phyloP scores from a whole-genome alignment of 2,113 vertebrate genomes.

The Nannobrachium achirus region DNA sequence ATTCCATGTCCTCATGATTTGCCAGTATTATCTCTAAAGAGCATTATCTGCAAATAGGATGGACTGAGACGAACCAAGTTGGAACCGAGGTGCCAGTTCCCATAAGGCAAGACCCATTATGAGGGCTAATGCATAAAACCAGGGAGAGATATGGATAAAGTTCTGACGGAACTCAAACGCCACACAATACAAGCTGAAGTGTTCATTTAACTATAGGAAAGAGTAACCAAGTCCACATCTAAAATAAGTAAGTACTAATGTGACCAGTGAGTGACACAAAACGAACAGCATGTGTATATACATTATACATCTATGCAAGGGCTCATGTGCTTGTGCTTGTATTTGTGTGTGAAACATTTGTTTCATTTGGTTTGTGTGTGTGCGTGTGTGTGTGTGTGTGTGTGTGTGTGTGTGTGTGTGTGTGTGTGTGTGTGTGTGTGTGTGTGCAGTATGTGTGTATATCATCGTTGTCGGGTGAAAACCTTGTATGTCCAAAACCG shows the following conservation, averaged over 20 bases:
- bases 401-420: background rate
- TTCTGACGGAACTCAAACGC: background rate
- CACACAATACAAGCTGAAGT: too few relatives aligned
- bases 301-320: too few relatives aligned
- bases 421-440: background rate
- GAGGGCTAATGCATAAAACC: slow-evolving; percentile 19
- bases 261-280: too few relatives aligned
- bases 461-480: too few relatives aligned
- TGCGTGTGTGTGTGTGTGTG: background rate
- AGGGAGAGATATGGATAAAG: slow-evolving; percentile 27
- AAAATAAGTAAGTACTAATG: too few relatives aligned
- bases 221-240: too few relatives aligned
- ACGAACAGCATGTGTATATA: too few relatives aligned
- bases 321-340: background rate
- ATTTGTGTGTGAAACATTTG: background rate
- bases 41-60: slow-evolving; percentile 32
- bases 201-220: too few relatives aligned
- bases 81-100: slow-evolving; percentile 35
- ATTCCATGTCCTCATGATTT: slow-evolving; percentile 60
- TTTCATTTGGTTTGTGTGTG: background rate
- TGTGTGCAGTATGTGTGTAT: background rate
- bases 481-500: too few relatives aligned
- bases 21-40: slow-evolving; percentile 48
- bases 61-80: slow-evolving; percentile 10
- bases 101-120: slow-evolving; percentile 50